Evolutionary conservation across 2,113 vertebrate species (phyloP).

Genomic region (Vombatus ursinus): DNA sequence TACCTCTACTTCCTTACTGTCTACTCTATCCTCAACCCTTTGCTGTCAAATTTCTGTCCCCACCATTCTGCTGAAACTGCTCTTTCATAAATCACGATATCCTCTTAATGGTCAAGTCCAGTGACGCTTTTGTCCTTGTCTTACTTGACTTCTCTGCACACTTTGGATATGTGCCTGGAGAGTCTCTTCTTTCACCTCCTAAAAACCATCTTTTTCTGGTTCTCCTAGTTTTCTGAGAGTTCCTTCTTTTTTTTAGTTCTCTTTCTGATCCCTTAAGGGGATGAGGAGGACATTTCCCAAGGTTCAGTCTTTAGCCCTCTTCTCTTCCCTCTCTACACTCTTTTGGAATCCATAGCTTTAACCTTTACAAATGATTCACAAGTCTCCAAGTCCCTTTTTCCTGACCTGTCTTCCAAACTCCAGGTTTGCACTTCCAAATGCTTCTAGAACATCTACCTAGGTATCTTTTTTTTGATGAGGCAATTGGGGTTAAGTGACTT

Average conservation of each 20-base stretch:
- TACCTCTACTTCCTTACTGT: not conserved
- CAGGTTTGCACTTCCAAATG: not conserved
- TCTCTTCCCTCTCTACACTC: not conserved
- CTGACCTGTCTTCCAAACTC: not conserved
- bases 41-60: not conserved
- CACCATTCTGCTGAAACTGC: not conserved
- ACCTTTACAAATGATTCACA: not conserved
- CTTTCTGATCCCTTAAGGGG: not conserved
- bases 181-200: not conserved
- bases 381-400: not conserved
- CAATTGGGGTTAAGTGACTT: no score
- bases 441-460: no score
- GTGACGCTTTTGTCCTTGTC: not conserved
- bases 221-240: not conserved
- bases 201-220: not conserved
- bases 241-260: not conserved
- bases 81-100: not conserved
- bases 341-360: not conserved
- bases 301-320: not conserved
- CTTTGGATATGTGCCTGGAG: not conserved
- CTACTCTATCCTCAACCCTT: not conserved
- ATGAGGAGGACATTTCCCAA: not conserved
- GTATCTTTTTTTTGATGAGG: no score
- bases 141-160: not conserved
- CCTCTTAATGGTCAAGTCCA: not conserved